These are phyloP conservation scores for Vanessa cardui DNA, from an alignment of 2,888 invertebrate species.

Conservation along the genomic window DNA sequence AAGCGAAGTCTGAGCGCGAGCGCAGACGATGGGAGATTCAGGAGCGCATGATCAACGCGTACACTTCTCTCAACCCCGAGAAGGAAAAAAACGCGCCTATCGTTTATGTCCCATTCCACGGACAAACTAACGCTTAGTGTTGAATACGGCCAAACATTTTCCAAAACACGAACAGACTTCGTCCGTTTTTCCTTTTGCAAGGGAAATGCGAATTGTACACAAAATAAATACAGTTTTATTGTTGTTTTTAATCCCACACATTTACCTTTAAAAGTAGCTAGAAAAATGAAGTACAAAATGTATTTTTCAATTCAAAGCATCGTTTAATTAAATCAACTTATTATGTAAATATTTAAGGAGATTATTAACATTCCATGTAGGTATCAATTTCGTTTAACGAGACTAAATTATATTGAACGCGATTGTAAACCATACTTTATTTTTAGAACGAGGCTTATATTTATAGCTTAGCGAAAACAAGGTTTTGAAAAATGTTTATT, in stretches of 20 bases:
- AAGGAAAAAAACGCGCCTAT: slow-evolving; percentile 68
- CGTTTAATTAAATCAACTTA: background rate
- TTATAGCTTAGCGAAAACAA: background rate
- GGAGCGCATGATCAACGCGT: slow-evolving; percentile 81
- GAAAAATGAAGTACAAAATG: too few relatives aligned
- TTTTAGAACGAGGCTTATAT: slow-evolving; percentile 2
- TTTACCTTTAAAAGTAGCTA: background rate
- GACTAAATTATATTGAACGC: background rate
- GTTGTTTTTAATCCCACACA: background rate
- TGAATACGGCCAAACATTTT: background rate
- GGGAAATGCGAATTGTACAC: background rate
- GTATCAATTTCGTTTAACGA: background rate
- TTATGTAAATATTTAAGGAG: background rate
- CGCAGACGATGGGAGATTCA: slow-evolving; percentile 87
- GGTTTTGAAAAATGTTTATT: background rate
- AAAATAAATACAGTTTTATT: background rate
- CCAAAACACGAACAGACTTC: too few relatives aligned
- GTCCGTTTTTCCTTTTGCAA: background rate
- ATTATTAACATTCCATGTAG: slow-evolving; percentile 6
- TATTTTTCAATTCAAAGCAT: background rate
- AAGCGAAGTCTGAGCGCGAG: slow-evolving; percentile 88
- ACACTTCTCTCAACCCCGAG: slow-evolving; percentile 71
- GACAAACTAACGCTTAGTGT: slow-evolving; percentile 63
- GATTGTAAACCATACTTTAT: background rate
- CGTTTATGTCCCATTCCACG: slow-evolving; percentile 78